Conservation (phyloP, 2,113 vertebrate genomes). For the Zeus faber region DNA sequence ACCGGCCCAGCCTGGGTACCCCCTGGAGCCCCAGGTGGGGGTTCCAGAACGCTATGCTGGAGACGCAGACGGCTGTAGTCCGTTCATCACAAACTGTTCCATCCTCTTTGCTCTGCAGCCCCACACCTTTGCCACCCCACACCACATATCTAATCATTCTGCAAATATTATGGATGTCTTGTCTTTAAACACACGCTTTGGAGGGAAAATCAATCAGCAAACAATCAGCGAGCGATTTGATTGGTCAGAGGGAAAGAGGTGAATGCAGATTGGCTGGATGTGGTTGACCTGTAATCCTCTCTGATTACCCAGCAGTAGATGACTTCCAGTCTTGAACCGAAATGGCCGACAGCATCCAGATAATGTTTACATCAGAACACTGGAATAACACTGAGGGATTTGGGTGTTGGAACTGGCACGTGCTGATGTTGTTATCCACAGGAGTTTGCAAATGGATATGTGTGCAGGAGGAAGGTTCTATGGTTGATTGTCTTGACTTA, state of each 20-base stretch:
- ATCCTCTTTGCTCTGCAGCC: too few relatives aligned
- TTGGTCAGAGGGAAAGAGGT: slow-evolving; percentile 15
- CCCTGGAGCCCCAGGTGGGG: too few relatives aligned
- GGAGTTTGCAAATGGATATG: slow-evolving; percentile 12
- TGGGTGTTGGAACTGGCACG: neutral
- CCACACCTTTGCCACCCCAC: too few relatives aligned
- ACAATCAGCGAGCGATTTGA: slow-evolving; percentile 28
- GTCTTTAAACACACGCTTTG: slow-evolving; percentile 15
- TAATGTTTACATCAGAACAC: slow-evolving; percentile 15
- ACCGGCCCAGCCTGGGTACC: too few relatives aligned
- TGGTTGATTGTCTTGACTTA: too few relatives aligned
- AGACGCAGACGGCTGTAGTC: too few relatives aligned
- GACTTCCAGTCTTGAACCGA: neutral
- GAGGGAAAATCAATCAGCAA: slow-evolving; percentile 21
- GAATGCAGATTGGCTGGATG: slow-evolving; percentile 22
- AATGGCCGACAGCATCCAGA: neutral
- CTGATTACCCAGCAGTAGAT: too few relatives aligned
- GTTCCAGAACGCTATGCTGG: too few relatives aligned
- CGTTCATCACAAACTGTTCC: too few relatives aligned
- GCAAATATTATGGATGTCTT: slow-evolving; percentile 27
- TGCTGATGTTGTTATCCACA: neutral
- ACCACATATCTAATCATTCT: too few relatives aligned
- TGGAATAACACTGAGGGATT: neutral
- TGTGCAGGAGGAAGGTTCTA: too few relatives aligned
- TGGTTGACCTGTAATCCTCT: too few relatives aligned